phyloP scores from a whole-genome alignment of 2,888 invertebrate species.

The Chrysomela aeneicollis region DNA sequence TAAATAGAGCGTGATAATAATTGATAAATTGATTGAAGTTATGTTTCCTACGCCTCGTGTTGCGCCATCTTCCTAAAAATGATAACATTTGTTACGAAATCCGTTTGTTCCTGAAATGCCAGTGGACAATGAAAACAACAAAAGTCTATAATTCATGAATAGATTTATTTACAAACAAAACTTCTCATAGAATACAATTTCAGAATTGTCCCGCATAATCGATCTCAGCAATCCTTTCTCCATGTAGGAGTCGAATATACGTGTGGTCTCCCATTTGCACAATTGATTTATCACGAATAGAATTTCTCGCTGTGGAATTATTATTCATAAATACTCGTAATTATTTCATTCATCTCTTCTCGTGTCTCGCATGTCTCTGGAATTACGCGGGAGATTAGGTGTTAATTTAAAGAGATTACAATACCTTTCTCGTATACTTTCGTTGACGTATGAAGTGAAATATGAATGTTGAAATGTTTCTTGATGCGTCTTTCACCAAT shows the following conservation, averaged over 20 bases:
- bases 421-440: neutral
- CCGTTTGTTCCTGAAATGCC: no score
- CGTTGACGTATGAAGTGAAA: neutral
- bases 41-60: no score
- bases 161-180: no score
- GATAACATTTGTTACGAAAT: no score
- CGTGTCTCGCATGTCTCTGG: conserved; percentile 31
- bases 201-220: neutral
- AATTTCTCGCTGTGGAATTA: neutral
- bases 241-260: neutral
- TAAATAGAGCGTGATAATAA: no score
- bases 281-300: conserved; percentile 5
- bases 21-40: no score
- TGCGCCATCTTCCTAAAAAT: no score
- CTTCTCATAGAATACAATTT: no score
- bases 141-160: no score
- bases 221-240: neutral
- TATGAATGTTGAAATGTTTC: neutral
- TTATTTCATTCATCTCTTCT: conserved; percentile 20
- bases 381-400: conserved; percentile 29
- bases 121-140: no score
- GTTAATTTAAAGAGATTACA: conserved; percentile 24
- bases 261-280: conserved; percentile 3
- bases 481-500: neutral
- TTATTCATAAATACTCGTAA: conserved; percentile 12